A percentile compares a stretch with the other conserved stretches of the same genome.
These are phyloP conservation scores for Apeira syringaria DNA, from an alignment of 2,888 invertebrate genomes.

Conservation along the genomic window DNA sequence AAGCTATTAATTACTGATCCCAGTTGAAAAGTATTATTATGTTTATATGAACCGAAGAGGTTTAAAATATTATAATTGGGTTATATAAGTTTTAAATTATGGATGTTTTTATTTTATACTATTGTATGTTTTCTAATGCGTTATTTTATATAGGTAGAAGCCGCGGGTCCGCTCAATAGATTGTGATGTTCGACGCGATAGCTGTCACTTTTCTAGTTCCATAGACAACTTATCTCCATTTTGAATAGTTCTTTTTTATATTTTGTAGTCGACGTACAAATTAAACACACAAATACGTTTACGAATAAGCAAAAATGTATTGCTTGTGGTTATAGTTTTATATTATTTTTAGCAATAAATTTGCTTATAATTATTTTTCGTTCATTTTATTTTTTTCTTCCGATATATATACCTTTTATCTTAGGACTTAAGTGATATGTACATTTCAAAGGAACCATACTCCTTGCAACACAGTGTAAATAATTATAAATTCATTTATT, in stretches of 20 bases:
- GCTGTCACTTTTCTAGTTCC: constrained; percentile 41
- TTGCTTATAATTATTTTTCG: constrained; percentile 78
- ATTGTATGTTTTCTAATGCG: constrained; percentile 71
- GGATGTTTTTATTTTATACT: constrained; percentile 75
- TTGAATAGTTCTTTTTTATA: constrained; percentile 53
- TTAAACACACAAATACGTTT: constrained; percentile 58
- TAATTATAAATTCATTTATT: constrained; percentile 55
- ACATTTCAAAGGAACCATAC: constrained; percentile 79
- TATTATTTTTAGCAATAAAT: constrained; percentile 82
- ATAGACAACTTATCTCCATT: constrained; percentile 30
- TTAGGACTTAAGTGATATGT: constrained; percentile 57
- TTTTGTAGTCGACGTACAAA: constrained; percentile 77
- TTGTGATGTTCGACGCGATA: constrained; percentile 47
- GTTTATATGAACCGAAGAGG: constrained; percentile 80
- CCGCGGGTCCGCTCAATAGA: constrained; percentile 62
- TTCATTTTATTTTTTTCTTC: constrained; percentile 67
- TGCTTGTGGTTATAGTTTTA: constrained; percentile 79
- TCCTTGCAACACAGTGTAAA: constrained; percentile 79
- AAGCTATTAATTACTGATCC: constrained; percentile 70
- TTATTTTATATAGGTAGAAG: constrained; percentile 60
- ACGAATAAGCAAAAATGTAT: constrained; percentile 69
- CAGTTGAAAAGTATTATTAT: constrained; percentile 83
- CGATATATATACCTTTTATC: constrained; percentile 44
- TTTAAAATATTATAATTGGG: constrained; percentile 81
- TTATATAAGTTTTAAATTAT: constrained; percentile 80